Conservation (phyloP, 1,140 invertebrate species). For the Dendrolimus punctatus region DNA sequence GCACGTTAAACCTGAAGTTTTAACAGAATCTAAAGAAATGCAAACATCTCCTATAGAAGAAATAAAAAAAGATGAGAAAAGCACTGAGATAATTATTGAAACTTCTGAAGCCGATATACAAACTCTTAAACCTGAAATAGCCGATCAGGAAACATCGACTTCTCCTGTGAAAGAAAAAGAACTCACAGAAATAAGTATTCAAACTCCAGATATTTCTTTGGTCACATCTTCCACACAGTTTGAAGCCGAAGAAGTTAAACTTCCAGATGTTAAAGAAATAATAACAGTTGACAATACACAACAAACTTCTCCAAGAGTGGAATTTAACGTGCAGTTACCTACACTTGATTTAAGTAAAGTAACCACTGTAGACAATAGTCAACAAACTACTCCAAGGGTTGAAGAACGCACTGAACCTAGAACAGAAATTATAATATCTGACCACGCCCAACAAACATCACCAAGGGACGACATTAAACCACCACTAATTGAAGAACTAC, state of each 20-base stretch:
- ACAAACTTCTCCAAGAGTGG: slow-evolving; percentile 54
- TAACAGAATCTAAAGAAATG: slow-evolving; percentile 58
- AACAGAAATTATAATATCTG: slow-evolving; percentile 22
- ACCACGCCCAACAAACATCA: slow-evolving; percentile 44
- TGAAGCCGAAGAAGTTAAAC: slow-evolving; percentile 20
- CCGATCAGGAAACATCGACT: slow-evolving; percentile 56
- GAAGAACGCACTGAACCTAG: slow-evolving; percentile 8
- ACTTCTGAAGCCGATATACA: slow-evolving; percentile 58
- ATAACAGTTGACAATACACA: slow-evolving; percentile 43
- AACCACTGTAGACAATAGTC: slow-evolving; percentile 18
- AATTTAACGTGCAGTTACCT: slow-evolving; percentile 4
- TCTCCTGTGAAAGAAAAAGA: slow-evolving; percentile 44
- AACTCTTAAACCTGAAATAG: slow-evolving; percentile 58
- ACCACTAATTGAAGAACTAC: slow-evolving; percentile 41
- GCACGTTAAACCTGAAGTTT: slow-evolving; percentile 25
- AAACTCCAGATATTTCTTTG: slow-evolving; percentile 56
- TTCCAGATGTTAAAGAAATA: slow-evolving; percentile 15
- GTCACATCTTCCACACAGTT: slow-evolving; percentile 48
- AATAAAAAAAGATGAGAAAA: slow-evolving; percentile 53
- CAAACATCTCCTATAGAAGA: slow-evolving; percentile 54
- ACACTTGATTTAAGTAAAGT: slow-evolving; percentile 11
- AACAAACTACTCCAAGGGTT: slow-evolving; percentile 21
- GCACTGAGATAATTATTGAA: slow-evolving; percentile 49
- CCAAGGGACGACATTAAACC: slow-evolving; percentile 31
- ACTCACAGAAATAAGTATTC: slow-evolving; percentile 65